These are phyloP conservation scores for Lucinisca nassula DNA, from an alignment of 2,888 invertebrate species.

Conservation along the genomic window DNA sequence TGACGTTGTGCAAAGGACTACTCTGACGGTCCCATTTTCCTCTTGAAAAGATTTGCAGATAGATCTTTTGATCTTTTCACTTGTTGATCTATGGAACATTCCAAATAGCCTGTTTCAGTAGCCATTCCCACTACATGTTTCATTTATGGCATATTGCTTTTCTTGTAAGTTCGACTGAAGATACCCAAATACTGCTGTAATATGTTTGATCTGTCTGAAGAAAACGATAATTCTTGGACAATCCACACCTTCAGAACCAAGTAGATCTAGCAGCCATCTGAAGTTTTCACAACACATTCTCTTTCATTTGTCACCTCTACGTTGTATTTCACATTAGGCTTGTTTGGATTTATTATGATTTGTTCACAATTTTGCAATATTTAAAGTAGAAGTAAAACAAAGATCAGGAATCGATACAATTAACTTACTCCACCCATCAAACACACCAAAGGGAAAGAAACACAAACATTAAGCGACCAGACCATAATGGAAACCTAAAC, in stretches of 20 bases:
- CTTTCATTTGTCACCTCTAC: not conserved
- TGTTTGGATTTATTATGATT: not conserved
- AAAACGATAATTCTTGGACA: conserved; percentile 31
- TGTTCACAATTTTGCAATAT: conserved; percentile 1
- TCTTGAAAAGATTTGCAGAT: conserved; percentile 11
- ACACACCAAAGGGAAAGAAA: no score
- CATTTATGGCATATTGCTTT: not conserved
- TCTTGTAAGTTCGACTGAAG: conserved; percentile 6
- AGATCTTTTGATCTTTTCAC: not conserved
- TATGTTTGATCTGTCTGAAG: conserved; percentile 38
- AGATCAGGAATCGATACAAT: no score
- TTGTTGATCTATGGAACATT: conserved; percentile 25
- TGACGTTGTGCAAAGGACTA: conserved; percentile 39
- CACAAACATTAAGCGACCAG: no score
- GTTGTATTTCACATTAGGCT: not conserved
- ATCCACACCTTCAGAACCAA: not conserved
- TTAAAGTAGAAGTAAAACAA: no score
- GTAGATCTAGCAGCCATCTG: conserved; percentile 22
- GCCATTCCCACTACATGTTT: conserved; percentile 6
- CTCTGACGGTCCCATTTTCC: conserved; percentile 14
- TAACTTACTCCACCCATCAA: no score
- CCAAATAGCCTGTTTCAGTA: conserved; percentile 35
- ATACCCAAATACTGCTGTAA: conserved; percentile 26
- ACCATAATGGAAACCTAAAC: no score
- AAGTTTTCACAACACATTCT: conserved; percentile 5